Evolutionary conservation across 2,113 vertebrate genomes (phyloP), one percentile per base, ranked within the genome.

Genomic region (Geococcyx californianus): DNA sequence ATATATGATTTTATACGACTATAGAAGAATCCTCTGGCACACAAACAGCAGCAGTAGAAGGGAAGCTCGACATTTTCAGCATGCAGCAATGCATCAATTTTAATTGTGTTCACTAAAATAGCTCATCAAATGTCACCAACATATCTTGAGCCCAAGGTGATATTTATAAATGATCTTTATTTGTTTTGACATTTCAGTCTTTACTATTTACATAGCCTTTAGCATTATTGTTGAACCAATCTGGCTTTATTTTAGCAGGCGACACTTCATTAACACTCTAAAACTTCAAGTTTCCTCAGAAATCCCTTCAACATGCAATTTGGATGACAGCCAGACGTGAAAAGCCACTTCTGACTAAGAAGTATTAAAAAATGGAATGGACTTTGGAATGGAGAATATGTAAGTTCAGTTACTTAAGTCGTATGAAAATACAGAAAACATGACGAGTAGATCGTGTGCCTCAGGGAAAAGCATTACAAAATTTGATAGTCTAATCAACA

Each of bases 251-350:
- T 93, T 91, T 44, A 73, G 45, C 55, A 94, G 55, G 74, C 38
- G 85, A 72, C 63, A 85, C 5, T 91, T 70, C n/a, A 87, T 63
- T 91, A 90, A 68, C 58, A 66, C 85, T 74, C 62, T 59, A 63
- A 80, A 92, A 40, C 11, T 33, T 87, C 31, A 79, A 44, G 51
- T 74, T 93, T 79, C 75, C 55, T 74, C 52, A 87, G 73, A 94
- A 91, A 88, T 67, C 26, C 59, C 33, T 84, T 94, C 64, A 52
- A 44, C 51, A n/a, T 29, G 49, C 58, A 90, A 69, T 85, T 13
- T 95, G 90, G 75, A 60, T 77, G 67, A 51, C 63, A 90, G 75
- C 72, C 96, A 95, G 59, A 47, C 52, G 47, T 62, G 77, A 90
- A 91, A 91, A 95, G 52, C 33, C 44, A 77, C 31, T 19, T 90